phyloP scores from a whole-genome alignment of 2,113 vertebrate genomes.

The Tetrax tetrax region DNA sequence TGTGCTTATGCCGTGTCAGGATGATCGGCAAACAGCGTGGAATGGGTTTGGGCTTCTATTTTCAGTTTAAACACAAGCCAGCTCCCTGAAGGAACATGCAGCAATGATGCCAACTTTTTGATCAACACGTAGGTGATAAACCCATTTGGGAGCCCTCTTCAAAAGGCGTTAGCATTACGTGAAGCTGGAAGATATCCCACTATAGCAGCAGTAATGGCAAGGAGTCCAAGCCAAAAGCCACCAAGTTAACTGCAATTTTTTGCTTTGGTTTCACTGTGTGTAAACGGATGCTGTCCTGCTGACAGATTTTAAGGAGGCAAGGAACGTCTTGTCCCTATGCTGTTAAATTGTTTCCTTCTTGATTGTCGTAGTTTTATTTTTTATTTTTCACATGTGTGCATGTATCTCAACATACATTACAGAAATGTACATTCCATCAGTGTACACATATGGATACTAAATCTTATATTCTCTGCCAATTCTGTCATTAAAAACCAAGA shows the following conservation, averaged over 20 bases:
- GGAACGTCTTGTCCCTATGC: not conserved
- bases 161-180: not conserved
- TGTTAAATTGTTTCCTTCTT: not conserved
- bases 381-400: not conserved
- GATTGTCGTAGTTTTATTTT: not conserved
- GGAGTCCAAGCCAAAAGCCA: not conserved
- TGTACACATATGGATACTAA: not conserved
- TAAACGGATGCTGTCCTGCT: not conserved
- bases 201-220: not conserved
- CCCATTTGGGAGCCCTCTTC: not conserved
- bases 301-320: not conserved
- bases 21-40: not conserved
- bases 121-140: not conserved
- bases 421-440: not conserved
- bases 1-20: not conserved
- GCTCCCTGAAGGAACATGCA: not conserved
- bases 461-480: not conserved
- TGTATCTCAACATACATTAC: not conserved
- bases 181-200: not conserved
- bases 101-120: not conserved
- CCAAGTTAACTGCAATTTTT: not conserved
- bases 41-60: not conserved
- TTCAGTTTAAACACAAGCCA: not conserved
- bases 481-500: not conserved
- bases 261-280: not conserved